phyloP scores from a whole-genome alignment of 2,797 vertebrate species.

The Malurus leucopterus region DNA sequence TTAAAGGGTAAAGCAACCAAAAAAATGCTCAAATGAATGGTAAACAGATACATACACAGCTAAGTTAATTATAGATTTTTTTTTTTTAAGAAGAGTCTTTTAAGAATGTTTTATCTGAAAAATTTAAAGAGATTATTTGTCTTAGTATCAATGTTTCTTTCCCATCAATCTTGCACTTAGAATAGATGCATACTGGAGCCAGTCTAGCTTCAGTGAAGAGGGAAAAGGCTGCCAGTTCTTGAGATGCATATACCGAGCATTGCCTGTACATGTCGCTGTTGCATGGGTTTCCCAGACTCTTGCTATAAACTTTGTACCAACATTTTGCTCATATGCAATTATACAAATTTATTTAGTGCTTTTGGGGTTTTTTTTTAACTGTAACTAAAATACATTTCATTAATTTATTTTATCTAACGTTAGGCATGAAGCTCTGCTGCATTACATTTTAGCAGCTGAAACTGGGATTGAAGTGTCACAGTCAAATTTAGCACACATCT shows the following conservation, averaged over 20 bases:
- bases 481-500: conserved; percentile 88
- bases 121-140: neutral
- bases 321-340: neutral
- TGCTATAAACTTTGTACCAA: neutral
- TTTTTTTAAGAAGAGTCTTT: neutral
- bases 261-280: conserved; percentile 67
- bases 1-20: neutral
- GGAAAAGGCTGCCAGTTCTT: neutral
- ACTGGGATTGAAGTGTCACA: conserved; percentile 89
- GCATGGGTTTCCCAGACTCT: neutral
- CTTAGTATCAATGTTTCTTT: neutral
- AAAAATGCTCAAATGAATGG: neutral
- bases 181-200: neutral
- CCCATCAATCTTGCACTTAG: neutral
- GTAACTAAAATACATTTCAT: neutral
- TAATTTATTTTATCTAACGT: conserved; percentile 50
- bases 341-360: neutral
- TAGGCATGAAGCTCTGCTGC: conserved; percentile 85
- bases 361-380: neutral
- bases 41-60: neutral
- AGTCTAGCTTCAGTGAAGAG: neutral
- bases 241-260: neutral
- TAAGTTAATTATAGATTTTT: neutral
- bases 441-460: conserved; percentile 87
- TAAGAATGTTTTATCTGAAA: neutral